phyloP scores from a whole-genome alignment of 2,888 invertebrate species.

The Oscheius myriophilus region DNA sequence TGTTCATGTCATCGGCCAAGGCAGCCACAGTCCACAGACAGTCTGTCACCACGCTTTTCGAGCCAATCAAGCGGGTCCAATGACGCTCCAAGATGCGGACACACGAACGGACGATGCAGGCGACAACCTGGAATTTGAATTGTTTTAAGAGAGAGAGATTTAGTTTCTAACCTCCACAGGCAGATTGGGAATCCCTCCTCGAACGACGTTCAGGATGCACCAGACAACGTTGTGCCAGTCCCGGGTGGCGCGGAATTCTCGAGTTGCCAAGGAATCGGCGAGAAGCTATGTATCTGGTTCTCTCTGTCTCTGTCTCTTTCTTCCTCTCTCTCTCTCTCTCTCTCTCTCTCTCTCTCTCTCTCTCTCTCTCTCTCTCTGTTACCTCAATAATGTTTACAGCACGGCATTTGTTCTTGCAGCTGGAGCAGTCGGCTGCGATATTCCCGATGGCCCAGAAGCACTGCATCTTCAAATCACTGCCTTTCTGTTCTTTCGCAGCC shows the following conservation, averaged over 20 bases:
- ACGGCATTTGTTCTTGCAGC: slow-evolving; percentile 37
- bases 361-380: background rate
- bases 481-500: background rate
- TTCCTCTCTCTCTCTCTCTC: too few species aligned
- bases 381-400: slow-evolving; percentile 30
- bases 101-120: too few species aligned
- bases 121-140: too few species aligned
- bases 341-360: too few species aligned
- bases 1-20: slow-evolving; percentile 39
- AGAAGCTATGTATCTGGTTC: slow-evolving; percentile 31
- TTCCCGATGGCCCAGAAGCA: slow-evolving; percentile 46
- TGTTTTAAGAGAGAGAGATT: background rate
- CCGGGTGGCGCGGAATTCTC: slow-evolving; percentile 23
- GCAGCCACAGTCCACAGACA: slow-evolving; percentile 42
- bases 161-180: background rate
- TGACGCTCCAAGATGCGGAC: too few species aligned
- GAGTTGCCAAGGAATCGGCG: slow-evolving; percentile 16
- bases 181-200: slow-evolving; percentile 31
- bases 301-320: background rate
- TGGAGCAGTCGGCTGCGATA: slow-evolving; percentile 45
- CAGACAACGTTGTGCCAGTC: slow-evolving; percentile 31
- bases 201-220: slow-evolving; percentile 43
- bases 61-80: background rate
- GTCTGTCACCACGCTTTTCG: slow-evolving; percentile 10
- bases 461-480: slow-evolving; percentile 25